A percentile compares a stretch with the other conserved stretches of the same genome.
These are phyloP conservation scores for Copidosoma floridanum DNA, from an alignment of 1,140 invertebrate genomes.

Conservation along the genomic window DNA sequence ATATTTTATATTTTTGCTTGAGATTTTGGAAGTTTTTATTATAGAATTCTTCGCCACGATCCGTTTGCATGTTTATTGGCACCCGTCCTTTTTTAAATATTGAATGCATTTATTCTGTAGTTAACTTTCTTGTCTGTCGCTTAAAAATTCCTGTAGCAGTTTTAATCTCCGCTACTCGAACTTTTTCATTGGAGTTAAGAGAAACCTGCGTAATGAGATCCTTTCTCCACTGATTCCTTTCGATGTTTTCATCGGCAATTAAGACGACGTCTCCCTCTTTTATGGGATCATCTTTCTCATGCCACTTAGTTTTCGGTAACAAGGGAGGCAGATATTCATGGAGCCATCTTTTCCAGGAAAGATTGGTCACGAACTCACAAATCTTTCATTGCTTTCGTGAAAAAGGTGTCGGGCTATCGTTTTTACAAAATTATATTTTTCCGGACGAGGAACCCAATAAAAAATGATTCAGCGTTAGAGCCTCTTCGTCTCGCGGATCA, in stretches of 20 bases:
- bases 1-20: too few species aligned
- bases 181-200: neutral
- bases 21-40: too few species aligned
- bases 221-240: neutral
- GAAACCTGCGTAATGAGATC: neutral
- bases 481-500: neutral
- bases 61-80: too few species aligned
- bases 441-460: neutral
- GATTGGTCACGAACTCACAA: neutral
- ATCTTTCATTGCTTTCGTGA: neutral
- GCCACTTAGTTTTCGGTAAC: neutral
- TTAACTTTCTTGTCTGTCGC: too few species aligned
- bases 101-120: too few species aligned
- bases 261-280: neutral
- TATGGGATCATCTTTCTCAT: neutral
- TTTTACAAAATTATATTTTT: neutral
- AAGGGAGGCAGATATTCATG: neutral
- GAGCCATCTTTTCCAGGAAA: neutral
- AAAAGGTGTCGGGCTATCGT: neutral
- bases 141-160: too few species aligned
- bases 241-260: neutral
- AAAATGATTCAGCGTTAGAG: neutral
- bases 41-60: too few species aligned
- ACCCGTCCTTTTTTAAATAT: too few species aligned
- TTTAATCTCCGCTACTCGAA: neutral